A percentile compares a stretch with the other conserved stretches of the same genome.
phyloP scores from a whole-genome alignment of 2,888 invertebrate species.

The Cheiracanthium punctorium region DNA sequence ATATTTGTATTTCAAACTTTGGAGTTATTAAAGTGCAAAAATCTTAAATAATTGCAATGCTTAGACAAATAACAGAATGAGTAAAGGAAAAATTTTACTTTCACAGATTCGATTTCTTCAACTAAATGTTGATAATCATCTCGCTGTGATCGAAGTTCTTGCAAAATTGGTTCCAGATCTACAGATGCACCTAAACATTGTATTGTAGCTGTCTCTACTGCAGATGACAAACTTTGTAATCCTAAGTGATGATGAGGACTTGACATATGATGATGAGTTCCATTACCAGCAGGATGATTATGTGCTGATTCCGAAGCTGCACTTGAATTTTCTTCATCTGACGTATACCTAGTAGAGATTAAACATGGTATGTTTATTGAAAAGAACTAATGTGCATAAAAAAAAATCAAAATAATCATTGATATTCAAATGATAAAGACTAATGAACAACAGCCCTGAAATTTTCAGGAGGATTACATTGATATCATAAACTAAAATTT shows the following conservation, averaged over 20 bases:
- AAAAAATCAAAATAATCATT: too few species aligned
- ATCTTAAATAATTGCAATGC: neutral
- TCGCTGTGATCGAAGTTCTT: constrained; percentile 86
- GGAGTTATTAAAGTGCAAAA: too few species aligned
- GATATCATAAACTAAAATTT: too few species aligned
- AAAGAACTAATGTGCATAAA: too few species aligned
- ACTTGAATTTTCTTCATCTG: constrained; percentile 77
- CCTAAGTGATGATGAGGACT: constrained; percentile 69
- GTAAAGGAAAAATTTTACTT: constrained; percentile 66
- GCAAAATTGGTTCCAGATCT: constrained; percentile 77
- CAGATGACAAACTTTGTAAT: constrained; percentile 57
- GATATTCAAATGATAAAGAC: too few species aligned
- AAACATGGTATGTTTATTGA: too few species aligned
- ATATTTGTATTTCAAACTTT: too few species aligned
- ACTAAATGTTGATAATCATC: constrained; percentile 88
- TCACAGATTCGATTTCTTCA: constrained; percentile 83
- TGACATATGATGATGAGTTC: constrained; percentile 73
- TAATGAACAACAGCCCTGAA: too few species aligned
- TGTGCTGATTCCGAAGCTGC: constrained; percentile 76
- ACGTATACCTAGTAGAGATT: constrained; percentile 76
- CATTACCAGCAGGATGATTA: constrained; percentile 72
- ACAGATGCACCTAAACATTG: constrained; percentile 43
- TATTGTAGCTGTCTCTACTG: constrained; percentile 46
- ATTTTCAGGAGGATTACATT: too few species aligned
- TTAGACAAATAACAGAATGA: neutral